Conservation (phyloP, 2,888 invertebrate genomes). For the Diarsia brunnea region DNA sequence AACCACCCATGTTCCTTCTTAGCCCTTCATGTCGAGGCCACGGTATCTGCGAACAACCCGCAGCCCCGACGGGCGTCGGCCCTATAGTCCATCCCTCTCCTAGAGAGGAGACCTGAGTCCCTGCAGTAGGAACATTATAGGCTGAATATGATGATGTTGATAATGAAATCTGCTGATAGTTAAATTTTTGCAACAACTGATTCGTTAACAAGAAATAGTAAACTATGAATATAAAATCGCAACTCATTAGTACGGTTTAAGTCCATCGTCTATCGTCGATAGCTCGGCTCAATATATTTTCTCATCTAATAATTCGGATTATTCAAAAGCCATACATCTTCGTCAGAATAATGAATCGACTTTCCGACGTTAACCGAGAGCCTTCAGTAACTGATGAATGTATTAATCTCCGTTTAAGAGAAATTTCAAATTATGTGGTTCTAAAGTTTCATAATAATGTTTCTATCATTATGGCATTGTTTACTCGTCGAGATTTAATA, state of each 20-base stretch:
- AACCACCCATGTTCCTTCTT: no score
- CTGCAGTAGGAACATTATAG: no score
- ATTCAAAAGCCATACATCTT: constrained; percentile 73
- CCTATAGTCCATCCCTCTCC: no score
- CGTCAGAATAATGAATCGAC: constrained; percentile 75
- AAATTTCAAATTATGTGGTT: constrained; percentile 29
- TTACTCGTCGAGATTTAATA: no score
- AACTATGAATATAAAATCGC: not conserved
- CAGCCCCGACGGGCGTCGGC: no score
- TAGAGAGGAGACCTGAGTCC: no score
- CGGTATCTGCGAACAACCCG: no score
- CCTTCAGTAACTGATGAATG: constrained; percentile 71
- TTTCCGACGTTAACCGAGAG: constrained; percentile 69
- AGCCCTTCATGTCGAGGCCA: no score
- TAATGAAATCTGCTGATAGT: no score
- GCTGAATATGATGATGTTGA: no score
- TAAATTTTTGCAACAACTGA: no score
- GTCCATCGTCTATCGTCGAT: not conserved
- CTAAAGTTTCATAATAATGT: constrained; percentile 17
- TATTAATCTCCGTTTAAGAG: constrained; percentile 67
- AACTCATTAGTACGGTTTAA: not conserved
- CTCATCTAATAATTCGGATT: constrained; percentile 54
- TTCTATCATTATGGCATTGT: not conserved
- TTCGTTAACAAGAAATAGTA: no score
- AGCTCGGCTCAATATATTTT: constrained; percentile 37